phyloP scores from a whole-genome alignment of 2,113 vertebrate genomes.

The Protomyctophum bolini region DNA sequence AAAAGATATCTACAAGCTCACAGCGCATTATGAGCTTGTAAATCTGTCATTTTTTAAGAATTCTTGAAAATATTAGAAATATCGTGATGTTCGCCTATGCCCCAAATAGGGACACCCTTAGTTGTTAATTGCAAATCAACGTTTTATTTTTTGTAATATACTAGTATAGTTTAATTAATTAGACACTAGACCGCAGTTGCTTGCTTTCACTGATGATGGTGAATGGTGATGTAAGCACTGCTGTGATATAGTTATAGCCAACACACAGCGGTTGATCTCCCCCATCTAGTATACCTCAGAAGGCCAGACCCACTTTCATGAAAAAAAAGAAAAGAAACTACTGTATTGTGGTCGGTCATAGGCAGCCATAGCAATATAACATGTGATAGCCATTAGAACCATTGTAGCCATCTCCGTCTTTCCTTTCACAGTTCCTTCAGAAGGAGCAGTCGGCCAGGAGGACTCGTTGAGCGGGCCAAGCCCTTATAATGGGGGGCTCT shows the following conservation, averaged over 20 bases:
- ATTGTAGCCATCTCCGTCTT: slow-evolving; percentile 79
- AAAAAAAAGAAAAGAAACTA: slow-evolving; percentile 47
- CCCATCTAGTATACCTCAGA: background rate
- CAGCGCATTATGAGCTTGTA: too few species aligned
- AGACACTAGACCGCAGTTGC: slow-evolving; percentile 5
- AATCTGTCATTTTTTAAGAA: too few species aligned
- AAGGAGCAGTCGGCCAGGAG: slow-evolving; percentile 83
- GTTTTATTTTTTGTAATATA: background rate
- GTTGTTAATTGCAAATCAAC: background rate
- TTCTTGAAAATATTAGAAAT: too few species aligned
- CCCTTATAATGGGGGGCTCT: slow-evolving; percentile 81
- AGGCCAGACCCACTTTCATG: slow-evolving; percentile 52
- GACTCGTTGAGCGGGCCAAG: slow-evolving; percentile 81
- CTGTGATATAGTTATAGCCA: background rate
- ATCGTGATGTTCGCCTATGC: too few species aligned
- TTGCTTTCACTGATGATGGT: slow-evolving; percentile 10
- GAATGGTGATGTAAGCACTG: slow-evolving; percentile 1
- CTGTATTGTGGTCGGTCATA: slow-evolving; percentile 78
- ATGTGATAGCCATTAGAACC: slow-evolving; percentile 89
- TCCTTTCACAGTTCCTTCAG: slow-evolving; percentile 73
- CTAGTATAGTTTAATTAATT: slow-evolving; percentile 9
- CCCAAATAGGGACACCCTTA: too few species aligned
- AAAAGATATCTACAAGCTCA: background rate
- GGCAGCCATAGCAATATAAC: slow-evolving; percentile 71
- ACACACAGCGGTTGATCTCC: background rate